Evolutionary conservation across 2,888 invertebrate genomes (phyloP), one percentile per base, ranked within the genome.

Genomic region (Trachelus stipa): DNA sequence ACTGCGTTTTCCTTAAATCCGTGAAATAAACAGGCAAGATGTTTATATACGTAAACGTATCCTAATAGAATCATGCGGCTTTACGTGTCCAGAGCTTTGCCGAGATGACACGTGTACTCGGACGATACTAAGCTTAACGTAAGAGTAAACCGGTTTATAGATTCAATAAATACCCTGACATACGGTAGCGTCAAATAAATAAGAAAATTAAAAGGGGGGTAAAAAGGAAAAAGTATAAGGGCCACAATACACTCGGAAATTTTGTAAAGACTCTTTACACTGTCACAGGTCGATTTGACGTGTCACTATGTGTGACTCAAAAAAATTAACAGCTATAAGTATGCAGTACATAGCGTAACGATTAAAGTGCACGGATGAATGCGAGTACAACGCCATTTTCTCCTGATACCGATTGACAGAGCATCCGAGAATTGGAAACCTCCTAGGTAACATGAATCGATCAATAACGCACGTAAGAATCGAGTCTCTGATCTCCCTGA

Each of bases 391-490:
- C 56, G 56, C 56, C 56, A 23, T 56, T 23, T 23, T 9, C 23
- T 56, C 56, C 56, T 56, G 56, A 56, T 56, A 56, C 56, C 56
- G 56, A 23, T 56, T 56, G 56, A 56, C 56, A 56, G 56, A 56
- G 56, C 56, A 56, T 56, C 23, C 56, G 23, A 56, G 23, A 56
- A 56, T 56, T 56, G 56, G 56, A 56, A 56, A 56, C 2, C 23
- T 56, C 56, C 56, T 56, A 56, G 56, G 23, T 23, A 23, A 23
- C 9, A 15, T 9, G 73, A 73, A 35, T 77, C 68, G 33, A 34
- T 83, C 77, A 87, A 79, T 86, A 89, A 77, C 84, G 87, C 81
- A 87, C 85, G 79, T 85, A 90, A 35, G 88, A 86, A 35, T 88
- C 88, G 81, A 85, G 80, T 78, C 86, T 85, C 69, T 85, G 85